These are phyloP conservation scores for Myotis vivesi DNA, from an alignment of 2,797 vertebrate genomes.

Conservation along the genomic window DNA sequence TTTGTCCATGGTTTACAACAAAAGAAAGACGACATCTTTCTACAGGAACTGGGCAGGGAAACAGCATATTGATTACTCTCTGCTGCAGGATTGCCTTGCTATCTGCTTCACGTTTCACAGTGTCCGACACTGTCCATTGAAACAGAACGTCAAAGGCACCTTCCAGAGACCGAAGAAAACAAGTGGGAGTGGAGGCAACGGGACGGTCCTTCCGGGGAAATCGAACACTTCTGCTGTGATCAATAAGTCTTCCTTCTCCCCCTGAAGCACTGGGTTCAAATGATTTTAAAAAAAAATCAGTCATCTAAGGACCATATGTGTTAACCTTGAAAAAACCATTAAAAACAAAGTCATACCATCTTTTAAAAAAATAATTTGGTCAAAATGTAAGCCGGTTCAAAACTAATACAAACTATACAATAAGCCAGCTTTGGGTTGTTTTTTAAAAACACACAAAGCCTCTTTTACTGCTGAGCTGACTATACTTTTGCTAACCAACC, in stretches of 20 bases:
- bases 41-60: background rate
- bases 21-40: slow-evolving; percentile 36
- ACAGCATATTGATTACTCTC: background rate
- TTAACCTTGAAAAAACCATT: slow-evolving; percentile 4
- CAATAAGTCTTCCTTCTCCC: background rate
- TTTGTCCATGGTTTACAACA: background rate
- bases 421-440: background rate
- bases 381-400: slow-evolving; percentile 45
- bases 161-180: slow-evolving; percentile 41
- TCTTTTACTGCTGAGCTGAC: background rate
- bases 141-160: slow-evolving; percentile 43
- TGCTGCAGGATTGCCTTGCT: background rate
- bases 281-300: background rate
- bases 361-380: slow-evolving; percentile 42
- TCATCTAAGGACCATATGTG: background rate
- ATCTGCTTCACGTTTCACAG: slow-evolving; percentile 26
- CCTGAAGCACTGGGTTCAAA: slow-evolving; percentile 27
- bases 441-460: background rate
- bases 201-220: slow-evolving; percentile 42
- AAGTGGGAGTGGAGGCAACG: slow-evolving; percentile 18
- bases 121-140: slow-evolving; percentile 24
- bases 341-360: slow-evolving; percentile 22
- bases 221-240: slow-evolving; percentile 14
- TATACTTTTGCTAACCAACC: slow-evolving; percentile 2
- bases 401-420: slow-evolving; percentile 22